These are phyloP conservation scores for Pogonus chalceus DNA, from an alignment of 1,140 invertebrate species.

Conservation along the genomic window DNA sequence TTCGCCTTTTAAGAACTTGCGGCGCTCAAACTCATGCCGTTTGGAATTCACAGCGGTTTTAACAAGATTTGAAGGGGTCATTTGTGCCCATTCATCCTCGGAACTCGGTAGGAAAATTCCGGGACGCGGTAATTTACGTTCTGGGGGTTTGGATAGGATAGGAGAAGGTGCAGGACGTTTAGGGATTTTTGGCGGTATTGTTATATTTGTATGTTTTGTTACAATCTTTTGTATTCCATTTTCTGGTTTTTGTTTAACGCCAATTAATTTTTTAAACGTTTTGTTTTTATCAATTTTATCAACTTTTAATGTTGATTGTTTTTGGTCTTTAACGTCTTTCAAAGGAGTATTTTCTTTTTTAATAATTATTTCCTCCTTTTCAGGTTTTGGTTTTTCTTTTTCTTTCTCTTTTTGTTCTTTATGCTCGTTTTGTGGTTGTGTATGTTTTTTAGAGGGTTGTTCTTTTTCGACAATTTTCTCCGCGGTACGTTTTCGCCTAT, in stretches of 20 bases:
- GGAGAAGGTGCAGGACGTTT: constrained; percentile 12
- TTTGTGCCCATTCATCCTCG: constrained; percentile 25
- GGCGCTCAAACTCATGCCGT: constrained; percentile 41
- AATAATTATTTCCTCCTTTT: constrained; percentile 7
- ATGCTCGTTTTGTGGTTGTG: constrained; percentile 23
- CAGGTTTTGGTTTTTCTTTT: neutral
- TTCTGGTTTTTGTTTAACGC: neutral
- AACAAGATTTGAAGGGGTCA: constrained; percentile 53
- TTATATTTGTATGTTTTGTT: constrained; percentile 5
- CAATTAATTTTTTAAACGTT: neutral
- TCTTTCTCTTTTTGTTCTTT: constrained; percentile 25
- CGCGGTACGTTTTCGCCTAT: constrained; percentile 34
- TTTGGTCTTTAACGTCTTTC: constrained; percentile 14
- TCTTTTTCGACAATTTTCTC: constrained; percentile 22
- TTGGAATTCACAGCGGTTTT: constrained; percentile 55
- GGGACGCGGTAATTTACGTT: constrained; percentile 25
- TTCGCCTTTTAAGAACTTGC: constrained; percentile 23
- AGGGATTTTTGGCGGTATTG: constrained; percentile 8
- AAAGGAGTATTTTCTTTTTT: neutral
- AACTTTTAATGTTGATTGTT: neutral
- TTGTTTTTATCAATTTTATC: neutral
- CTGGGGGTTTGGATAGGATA: neutral
- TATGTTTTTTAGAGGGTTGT: constrained; percentile 16
- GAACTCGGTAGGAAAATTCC: constrained; percentile 32
- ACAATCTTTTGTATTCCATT: constrained; percentile 7